phyloP scores from a whole-genome alignment of 2,113 vertebrate species.

The Gobio gobio region DNA sequence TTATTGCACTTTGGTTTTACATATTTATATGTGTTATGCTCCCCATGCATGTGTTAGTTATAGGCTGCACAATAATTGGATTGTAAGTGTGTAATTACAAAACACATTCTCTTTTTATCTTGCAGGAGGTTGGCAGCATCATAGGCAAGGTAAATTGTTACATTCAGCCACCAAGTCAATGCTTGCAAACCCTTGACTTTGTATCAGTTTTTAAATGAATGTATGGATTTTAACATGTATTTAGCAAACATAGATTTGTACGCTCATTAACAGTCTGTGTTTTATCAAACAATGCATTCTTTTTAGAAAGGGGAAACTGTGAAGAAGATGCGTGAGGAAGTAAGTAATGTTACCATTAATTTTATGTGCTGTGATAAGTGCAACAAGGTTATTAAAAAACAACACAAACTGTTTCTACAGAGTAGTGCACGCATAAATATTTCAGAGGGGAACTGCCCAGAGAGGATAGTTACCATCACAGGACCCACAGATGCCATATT shows the following conservation, averaged over 20 bases:
- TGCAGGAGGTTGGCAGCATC: constrained; percentile 96
- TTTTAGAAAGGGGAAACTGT: constrained; percentile 96
- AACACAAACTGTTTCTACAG: constrained; percentile 67
- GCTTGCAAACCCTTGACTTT: not conserved
- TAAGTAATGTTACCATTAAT: constrained; percentile 60
- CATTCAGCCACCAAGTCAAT: not conserved
- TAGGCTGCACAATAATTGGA: not conserved
- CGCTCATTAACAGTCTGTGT: not conserved
- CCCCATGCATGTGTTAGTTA: not conserved
- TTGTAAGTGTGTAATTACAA: not conserved
- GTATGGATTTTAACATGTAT: not conserved
- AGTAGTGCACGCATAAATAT: constrained; percentile 96
- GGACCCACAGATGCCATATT: constrained; percentile 97
- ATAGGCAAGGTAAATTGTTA: constrained; percentile 91
- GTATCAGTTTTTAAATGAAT: not conserved
- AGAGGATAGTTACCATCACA: constrained; percentile 96
- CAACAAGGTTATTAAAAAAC: not conserved
- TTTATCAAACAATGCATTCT: not conserved
- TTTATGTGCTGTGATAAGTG: not conserved
- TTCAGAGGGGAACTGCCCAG: constrained; percentile 95
- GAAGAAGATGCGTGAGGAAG: constrained; percentile 98
- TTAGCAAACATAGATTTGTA: not conserved
- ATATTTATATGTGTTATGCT: not conserved
- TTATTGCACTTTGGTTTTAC: not conserved
- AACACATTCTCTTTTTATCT: constrained; percentile 41